phyloP scores from a whole-genome alignment of 53 echinoderm and acorn worm genomes.

The Zoroaster sp. region DNA sequence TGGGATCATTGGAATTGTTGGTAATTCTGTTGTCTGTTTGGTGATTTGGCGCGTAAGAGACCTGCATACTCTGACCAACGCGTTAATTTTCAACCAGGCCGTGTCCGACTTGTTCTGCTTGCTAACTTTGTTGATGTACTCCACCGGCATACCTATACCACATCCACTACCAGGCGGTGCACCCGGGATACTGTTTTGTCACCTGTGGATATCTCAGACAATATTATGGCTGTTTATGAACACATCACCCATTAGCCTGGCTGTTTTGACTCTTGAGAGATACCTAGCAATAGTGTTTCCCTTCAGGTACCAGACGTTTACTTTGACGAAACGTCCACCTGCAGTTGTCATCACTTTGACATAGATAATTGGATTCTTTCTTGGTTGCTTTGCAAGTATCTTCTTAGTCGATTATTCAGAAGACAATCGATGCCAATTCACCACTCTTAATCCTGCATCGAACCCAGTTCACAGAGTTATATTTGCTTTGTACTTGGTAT shows the following conservation, averaged over 20 bases:
- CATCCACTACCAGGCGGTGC: constrained; percentile 2
- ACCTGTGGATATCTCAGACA: constrained; percentile 72
- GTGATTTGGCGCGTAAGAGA: constrained; percentile 55
- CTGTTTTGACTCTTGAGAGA: constrained; percentile 75
- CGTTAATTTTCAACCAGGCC: too few species aligned
- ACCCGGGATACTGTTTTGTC: constrained; percentile 64
- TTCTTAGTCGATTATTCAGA: constrained; percentile 1
- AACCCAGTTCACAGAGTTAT: constrained; percentile 56
- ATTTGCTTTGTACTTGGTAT: constrained; percentile 73
- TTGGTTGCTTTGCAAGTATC: constrained; percentile 37
- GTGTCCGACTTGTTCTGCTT: constrained; percentile 74
- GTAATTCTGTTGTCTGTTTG: constrained; percentile 71
- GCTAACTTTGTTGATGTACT: constrained; percentile 51
- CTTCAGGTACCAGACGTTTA: constrained; percentile 25
- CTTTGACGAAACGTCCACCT: constrained; percentile 41
- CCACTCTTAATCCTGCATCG: neutral
- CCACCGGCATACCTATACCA: constrained; percentile 4
- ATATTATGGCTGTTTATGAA: constrained; percentile 71
- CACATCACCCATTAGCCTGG: constrained; percentile 80
- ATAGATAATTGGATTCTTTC: constrained; percentile 61
- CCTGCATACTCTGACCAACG: constrained; percentile 66
- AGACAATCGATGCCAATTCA: neutral
- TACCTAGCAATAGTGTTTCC: too few species aligned
- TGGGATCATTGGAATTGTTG: constrained; percentile 53
- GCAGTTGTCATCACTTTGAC: constrained; percentile 34